These are phyloP conservation scores for Scarus forsteni DNA, from an alignment of 2,797 vertebrate genomes.

Conservation along the genomic window DNA sequence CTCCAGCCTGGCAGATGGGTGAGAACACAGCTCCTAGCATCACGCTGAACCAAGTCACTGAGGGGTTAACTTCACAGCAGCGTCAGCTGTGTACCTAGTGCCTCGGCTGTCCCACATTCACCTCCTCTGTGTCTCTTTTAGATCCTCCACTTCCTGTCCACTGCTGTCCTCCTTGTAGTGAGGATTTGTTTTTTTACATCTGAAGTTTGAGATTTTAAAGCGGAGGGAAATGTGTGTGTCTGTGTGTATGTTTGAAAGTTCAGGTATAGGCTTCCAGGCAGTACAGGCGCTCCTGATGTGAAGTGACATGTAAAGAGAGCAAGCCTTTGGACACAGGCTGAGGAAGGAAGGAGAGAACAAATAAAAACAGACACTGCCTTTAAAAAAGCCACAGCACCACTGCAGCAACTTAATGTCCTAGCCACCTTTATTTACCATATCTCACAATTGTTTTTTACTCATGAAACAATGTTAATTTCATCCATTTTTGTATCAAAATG, in stretches of 20 bases:
- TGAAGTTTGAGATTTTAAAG: conserved; percentile 1
- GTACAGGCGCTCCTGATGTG: conserved; percentile 56
- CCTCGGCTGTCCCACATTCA: conserved; percentile 19
- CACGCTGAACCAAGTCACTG: conserved; percentile 35
- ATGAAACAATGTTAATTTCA: conserved; percentile 15
- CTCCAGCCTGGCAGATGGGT: conserved; percentile 45
- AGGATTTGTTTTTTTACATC: not conserved
- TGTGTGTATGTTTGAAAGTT: conserved; percentile 51
- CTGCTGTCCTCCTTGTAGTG: conserved; percentile 40
- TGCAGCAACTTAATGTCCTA: conserved; percentile 26
- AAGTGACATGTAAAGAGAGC: conserved; percentile 72
- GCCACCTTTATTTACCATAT: conserved; percentile 28
- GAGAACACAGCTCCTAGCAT: conserved; percentile 23
- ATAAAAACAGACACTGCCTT: conserved; percentile 56
- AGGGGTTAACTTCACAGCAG: conserved; percentile 32
- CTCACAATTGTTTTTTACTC: conserved; percentile 47
- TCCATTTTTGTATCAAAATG: conserved; percentile 1
- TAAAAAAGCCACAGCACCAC: conserved; percentile 38
- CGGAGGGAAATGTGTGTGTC: conserved; percentile 27
- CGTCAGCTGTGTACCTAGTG: conserved; percentile 6
- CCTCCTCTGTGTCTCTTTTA: conserved; percentile 18
- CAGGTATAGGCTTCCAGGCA: conserved; percentile 68
- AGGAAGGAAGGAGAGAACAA: conserved; percentile 38
- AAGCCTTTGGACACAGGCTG: conserved; percentile 66
- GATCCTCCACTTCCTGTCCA: conserved; percentile 12